A percentile compares a stretch with the other conserved stretches of the same genome.
Conservation (phyloP, 2,888 invertebrate genomes). For the Athalia rosae region DNA sequence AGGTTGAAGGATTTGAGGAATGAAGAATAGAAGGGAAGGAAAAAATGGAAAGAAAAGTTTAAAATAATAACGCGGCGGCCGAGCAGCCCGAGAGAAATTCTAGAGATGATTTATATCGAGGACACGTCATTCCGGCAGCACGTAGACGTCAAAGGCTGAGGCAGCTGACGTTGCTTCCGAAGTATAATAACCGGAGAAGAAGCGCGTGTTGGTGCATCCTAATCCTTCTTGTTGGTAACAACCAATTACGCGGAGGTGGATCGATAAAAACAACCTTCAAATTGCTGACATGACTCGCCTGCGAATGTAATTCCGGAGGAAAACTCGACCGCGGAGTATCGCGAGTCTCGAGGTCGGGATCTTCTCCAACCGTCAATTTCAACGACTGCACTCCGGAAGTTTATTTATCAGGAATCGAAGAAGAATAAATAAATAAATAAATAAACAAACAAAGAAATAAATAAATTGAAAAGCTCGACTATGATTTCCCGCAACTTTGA, state of each 20-base stretch:
- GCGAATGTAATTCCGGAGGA: neutral
- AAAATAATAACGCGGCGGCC: neutral
- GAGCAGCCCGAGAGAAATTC: neutral
- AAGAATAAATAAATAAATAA: too few relatives aligned
- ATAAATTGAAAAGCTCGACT: too few relatives aligned
- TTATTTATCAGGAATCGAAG: too few relatives aligned
- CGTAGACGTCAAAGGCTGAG: slow-evolving; percentile 12
- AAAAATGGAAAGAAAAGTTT: slow-evolving; percentile 12
- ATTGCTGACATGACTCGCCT: slow-evolving; percentile 24
- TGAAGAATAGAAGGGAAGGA: neutral
- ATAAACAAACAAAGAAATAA: too few relatives aligned
- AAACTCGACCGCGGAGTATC: neutral
- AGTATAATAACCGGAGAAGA: neutral
- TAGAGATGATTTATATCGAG: slow-evolving; percentile 30
- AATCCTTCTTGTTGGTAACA: slow-evolving; percentile 43
- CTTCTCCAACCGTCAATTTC: too few relatives aligned
- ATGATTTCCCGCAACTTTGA: too few relatives aligned
- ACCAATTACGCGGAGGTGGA: slow-evolving; percentile 26
- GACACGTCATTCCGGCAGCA: slow-evolving; percentile 19
- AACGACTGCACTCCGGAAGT: too few relatives aligned
- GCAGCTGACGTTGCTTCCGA: slow-evolving; percentile 9
- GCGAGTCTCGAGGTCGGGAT: too few relatives aligned
- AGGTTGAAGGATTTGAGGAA: neutral
- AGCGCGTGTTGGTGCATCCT: slow-evolving; percentile 42
- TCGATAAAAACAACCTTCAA: slow-evolving; percentile 29